Base-by-base conservation (phyloP, 2,113 vertebrate genomes). In the Candoia aspera region DNA sequence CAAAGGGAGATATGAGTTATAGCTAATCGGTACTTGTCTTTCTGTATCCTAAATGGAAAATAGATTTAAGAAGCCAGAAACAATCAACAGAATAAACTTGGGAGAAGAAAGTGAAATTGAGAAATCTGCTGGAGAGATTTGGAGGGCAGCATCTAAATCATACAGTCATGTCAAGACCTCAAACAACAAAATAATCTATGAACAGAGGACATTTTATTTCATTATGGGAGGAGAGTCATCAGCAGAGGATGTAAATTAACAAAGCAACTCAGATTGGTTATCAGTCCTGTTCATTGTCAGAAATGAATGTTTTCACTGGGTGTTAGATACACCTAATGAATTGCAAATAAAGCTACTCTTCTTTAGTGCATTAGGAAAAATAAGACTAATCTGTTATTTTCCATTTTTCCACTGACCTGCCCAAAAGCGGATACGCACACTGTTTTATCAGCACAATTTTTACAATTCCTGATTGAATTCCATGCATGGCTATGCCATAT, bases 21-120 rank as follows among this genome's bases (percentile, higher is more conserved):
- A 94, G 85, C 29, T 94, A 96, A 97, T 96, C 89, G 94, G 95
- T 95, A 94, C 0, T 3, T 92, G 46, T 92, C 88, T 94, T 92
- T 94, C 94, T 92, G 21, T 86, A 93, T 93, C 94, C 62, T 96
- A 97, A 96, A 95, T 92, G 90, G 94, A 92, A 94, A 95, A 94
- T 86, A 91, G 46, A 96, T 96, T 96, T 95, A 95, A 46, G 94
- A 90, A 37, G 54, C 68, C 86, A 68, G 68, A 83, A 87, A 62
- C 49, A 91, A 91, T 37, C 17, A 53, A 24, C 53, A 91, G 90
- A 92, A 86, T 89, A 92, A 94, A 89, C 94, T 19, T 93, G 87
- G n/a, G 90, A 4, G 37, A 11, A 19, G 37, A 2, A 91, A 23
- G 0, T 92, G 95, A n/a, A 59, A 6, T 58, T 94, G 94, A 93